A percentile compares a stretch with the other conserved stretches of the same genome.
These are phyloP conservation scores for Dendrolimus pini DNA, from an alignment of 2,888 invertebrate genomes.

Conservation along the genomic window DNA sequence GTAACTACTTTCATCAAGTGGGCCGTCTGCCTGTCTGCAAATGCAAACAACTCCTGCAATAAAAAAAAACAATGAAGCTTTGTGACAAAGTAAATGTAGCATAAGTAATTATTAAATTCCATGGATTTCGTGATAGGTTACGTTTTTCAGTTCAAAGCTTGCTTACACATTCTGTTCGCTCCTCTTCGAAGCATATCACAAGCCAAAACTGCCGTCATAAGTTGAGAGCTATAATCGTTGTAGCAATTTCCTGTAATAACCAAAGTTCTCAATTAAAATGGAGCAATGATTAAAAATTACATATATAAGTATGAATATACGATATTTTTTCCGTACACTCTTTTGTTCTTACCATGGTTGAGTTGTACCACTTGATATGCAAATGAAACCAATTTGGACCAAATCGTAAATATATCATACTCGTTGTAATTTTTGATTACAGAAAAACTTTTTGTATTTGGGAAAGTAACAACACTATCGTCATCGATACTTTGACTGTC, in stretches of 20 bases:
- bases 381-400: constrained; percentile 58
- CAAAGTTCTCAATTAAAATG: constrained; percentile 1
- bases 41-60: too few species aligned
- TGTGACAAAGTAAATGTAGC: too few species aligned
- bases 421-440: constrained; percentile 16
- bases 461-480: constrained; percentile 15
- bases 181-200: constrained; percentile 58
- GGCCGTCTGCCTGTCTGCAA: too few species aligned
- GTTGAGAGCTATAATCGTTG: constrained; percentile 57
- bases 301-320: background rate
- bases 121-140: too few species aligned
- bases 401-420: constrained; percentile 32
- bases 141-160: too few species aligned
- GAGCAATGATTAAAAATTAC: constrained; percentile 3
- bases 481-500: constrained; percentile 26
- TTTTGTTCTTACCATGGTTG: constrained; percentile 42
- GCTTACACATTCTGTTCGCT: constrained; percentile 57
- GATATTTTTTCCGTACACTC: too few species aligned
- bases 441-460: background rate
- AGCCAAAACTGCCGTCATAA: constrained; percentile 55
- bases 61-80: too few species aligned
- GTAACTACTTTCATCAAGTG: too few species aligned
- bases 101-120: too few species aligned
- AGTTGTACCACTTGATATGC: constrained; percentile 54
- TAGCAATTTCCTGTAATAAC: constrained; percentile 55